Evolutionary conservation across 2,797 vertebrate genomes (phyloP).

Genomic region (Carapus acus): DNA sequence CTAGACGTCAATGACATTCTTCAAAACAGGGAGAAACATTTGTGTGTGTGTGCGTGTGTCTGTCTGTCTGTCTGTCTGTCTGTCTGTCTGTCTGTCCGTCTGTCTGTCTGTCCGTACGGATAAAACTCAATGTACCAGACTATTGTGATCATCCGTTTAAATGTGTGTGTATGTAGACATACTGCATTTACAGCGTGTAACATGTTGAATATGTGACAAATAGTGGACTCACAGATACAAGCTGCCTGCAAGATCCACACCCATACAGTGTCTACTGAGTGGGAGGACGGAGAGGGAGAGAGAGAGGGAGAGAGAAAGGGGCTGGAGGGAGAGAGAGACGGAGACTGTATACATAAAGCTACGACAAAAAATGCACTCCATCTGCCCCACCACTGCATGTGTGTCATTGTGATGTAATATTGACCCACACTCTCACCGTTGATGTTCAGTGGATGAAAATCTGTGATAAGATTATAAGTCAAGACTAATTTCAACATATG

Average conservation of each 20-base stretch:
- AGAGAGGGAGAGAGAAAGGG: conserved; percentile 34
- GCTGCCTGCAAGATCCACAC: conserved; percentile 59
- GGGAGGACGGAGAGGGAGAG: conserved; percentile 58
- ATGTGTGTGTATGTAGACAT: conserved; percentile 25
- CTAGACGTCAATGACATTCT: conserved; percentile 39
- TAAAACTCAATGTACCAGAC: conserved; percentile 18
- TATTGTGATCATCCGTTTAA: conserved; percentile 13
- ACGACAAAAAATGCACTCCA: conserved; percentile 1
- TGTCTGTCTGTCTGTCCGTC: background rate
- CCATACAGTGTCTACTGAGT: conserved; percentile 61
- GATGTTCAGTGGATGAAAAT: too few relatives aligned
- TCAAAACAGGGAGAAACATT: conserved; percentile 24
- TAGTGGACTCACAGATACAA: conserved; percentile 49
- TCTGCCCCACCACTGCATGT: too few relatives aligned
- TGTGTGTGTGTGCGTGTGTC: background rate
- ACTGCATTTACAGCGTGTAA: conserved; percentile 35
- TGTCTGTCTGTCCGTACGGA: background rate
- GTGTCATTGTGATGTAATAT: too few relatives aligned
- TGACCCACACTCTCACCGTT: too few relatives aligned
- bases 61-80: background rate
- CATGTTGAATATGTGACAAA: conserved; percentile 64
- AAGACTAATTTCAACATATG: too few relatives aligned
- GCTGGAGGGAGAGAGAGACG: too few relatives aligned
- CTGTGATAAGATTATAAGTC: too few relatives aligned
- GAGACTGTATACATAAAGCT: conserved; percentile 5